Evolutionary conservation across 2,797 vertebrate genomes (phyloP), one percentile per base, ranked within the genome.

Genomic region (Scyliorhinus canicula): DNA sequence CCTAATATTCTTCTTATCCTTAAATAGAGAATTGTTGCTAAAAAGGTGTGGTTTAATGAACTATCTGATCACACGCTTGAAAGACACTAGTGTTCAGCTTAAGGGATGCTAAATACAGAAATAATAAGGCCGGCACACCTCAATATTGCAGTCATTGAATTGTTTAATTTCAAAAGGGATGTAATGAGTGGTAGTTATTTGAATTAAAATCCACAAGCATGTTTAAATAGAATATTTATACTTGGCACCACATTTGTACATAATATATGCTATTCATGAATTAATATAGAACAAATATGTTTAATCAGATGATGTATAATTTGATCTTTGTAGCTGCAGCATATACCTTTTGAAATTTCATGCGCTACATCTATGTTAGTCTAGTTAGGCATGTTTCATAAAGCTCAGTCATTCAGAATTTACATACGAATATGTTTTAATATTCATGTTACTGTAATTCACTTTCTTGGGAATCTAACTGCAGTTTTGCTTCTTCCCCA

Each of bases 151-250:
- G 91, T 93, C 65, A 69, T 50, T 93, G 65, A 50, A 19, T 69
- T 93, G 65, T 50, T 93, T 93, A 47, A 26, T 93, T 93, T 93
- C 91, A 93, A 69, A 93, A 69, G 91, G 44, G 52, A 26, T 44
- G 57, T 93, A 93, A 69, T 69, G 63, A 93, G 91, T 28, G 63
- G 31, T 28, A 93, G 44, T 67, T 93, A 69, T 93, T 93, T 69
- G 65, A 67, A 69, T 93, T 93, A 67, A 28, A 93, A 93, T 71
- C 47, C 63, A 69, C 40, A 69, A 93, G 21, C 7, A 60, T 93
- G 44, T 69, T 93, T 93, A 69, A 93, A 50, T 93, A 50, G 65
- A 71, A 93, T 50, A 69, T 93, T 44, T 93, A 93, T 40, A 69
- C 65, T 47, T 93, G 91, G 71, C 91, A 93, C 40, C 24, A 90